phyloP scores from a whole-genome alignment of 2,797 vertebrate species.

The Spizella passerina region DNA sequence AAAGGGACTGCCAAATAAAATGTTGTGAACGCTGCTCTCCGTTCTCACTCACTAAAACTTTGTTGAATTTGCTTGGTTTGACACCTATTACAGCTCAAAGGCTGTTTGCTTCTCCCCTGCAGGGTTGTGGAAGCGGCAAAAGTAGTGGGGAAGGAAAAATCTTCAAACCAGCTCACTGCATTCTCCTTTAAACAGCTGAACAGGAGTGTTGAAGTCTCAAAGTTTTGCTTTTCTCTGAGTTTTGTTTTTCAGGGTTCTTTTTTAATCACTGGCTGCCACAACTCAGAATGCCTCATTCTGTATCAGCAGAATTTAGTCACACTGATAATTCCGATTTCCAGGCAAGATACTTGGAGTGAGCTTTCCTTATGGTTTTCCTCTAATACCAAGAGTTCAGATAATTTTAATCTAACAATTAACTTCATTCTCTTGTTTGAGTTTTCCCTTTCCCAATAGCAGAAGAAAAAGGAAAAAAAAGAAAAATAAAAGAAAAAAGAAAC shows the following conservation, averaged over 20 bases:
- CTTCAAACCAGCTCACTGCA: neutral
- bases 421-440: neutral
- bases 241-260: neutral
- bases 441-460: neutral
- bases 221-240: neutral
- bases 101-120: slow-evolving; percentile 8
- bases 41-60: neutral
- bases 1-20: slow-evolving; percentile 24
- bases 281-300: neutral
- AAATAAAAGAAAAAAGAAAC: neutral
- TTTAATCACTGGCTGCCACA: neutral
- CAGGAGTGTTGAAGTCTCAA: neutral
- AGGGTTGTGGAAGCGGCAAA: neutral
- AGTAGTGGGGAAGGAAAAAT: neutral
- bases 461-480: neutral
- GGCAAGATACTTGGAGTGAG: neutral
- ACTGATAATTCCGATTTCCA: slow-evolving; percentile 8
- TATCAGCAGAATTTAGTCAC: neutral
- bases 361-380: neutral
- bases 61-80: slow-evolving; percentile 42
- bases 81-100: slow-evolving; percentile 44
- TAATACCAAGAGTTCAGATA: neutral
- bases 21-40: neutral
- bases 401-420: neutral
- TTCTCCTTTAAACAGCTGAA: neutral